Conservation (phyloP, 2,797 vertebrate species). For the Urosaurus nigricauda region DNA sequence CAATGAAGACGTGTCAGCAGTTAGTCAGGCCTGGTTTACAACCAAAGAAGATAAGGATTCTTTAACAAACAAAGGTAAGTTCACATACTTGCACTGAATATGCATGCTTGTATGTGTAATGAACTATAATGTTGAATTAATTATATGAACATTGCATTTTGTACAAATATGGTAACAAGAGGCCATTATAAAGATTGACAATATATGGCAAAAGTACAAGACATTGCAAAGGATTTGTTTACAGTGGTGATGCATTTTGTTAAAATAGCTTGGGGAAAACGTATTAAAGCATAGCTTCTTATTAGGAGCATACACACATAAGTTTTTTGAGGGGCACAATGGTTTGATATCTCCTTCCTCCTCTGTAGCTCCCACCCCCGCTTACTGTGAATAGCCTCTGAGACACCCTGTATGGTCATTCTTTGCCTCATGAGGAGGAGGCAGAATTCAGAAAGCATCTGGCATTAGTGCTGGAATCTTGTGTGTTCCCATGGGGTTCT, state of each 20-base stretch:
- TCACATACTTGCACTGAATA: not conserved
- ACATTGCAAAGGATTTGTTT: not conserved
- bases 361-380: no score
- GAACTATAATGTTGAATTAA: not conserved
- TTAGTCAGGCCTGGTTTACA: constrained; percentile 99
- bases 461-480: no score
- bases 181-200: not conserved
- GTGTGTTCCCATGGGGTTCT: no score
- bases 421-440: no score
- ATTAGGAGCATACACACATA: no score
- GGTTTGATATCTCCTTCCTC: no score
- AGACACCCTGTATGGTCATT: no score
- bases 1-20: constrained; percentile 90
- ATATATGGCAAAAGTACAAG: not conserved
- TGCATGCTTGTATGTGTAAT: not conserved
- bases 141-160: not conserved
- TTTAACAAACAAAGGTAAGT: constrained; percentile 93
- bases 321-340: no score
- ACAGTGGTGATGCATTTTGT: not conserved
- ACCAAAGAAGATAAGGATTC: constrained; percentile 99
- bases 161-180: not conserved
- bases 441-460: no score
- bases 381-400: no score
- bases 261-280: not conserved
- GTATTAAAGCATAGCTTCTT: not conserved